These are phyloP conservation scores for Todiramphus saurophagus DNA, from an alignment of 2,113 vertebrate genomes.

Conservation along the genomic window DNA sequence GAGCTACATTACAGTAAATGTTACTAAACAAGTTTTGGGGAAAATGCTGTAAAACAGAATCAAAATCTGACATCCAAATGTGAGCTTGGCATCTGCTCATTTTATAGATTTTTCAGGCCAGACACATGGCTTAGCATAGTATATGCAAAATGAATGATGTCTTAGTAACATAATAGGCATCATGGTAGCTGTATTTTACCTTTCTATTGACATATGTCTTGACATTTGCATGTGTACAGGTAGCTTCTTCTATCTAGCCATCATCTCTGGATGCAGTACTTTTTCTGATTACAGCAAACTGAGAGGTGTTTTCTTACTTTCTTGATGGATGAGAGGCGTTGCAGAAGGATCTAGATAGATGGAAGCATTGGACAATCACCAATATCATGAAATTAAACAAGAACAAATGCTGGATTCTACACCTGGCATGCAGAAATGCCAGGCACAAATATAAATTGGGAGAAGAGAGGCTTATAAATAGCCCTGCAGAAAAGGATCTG, in stretches of 20 bases:
- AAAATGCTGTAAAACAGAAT: neutral
- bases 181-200: neutral
- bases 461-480: neutral
- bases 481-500: neutral
- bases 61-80: neutral
- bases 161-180: neutral
- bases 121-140: neutral
- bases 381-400: neutral
- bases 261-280: neutral
- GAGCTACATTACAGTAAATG: neutral
- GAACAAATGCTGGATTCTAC: neutral
- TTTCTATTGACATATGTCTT: rapidly evolving
- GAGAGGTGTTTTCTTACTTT: neutral
- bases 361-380: neutral
- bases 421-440: rapidly evolving
- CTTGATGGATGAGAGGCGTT: neutral
- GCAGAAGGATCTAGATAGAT: neutral
- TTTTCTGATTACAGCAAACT: neutral
- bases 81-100: rapidly evolving
- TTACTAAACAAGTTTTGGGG: rapidly evolving
- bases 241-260: neutral
- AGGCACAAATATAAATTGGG: neutral
- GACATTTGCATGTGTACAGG: neutral
- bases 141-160: rapidly evolving
- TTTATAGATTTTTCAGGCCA: neutral